These are phyloP conservation scores for Aethina tumida DNA, from an alignment of 1,140 invertebrate genomes.

Conservation along the genomic window DNA sequence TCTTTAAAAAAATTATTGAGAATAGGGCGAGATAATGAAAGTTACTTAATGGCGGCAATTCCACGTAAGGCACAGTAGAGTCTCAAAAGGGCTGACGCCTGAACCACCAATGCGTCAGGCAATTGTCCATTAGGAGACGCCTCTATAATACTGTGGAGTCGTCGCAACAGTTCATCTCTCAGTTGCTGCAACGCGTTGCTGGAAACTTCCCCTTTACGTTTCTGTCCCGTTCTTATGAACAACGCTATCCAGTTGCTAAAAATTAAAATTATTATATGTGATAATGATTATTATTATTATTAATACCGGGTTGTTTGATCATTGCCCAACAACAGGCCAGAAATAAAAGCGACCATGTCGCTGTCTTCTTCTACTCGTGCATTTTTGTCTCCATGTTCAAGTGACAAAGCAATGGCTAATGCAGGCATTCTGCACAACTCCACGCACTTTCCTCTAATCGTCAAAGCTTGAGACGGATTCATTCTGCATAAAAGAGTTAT, in stretches of 20 bases:
- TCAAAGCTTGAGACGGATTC: slow-evolving; percentile 77
- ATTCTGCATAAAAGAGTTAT: slow-evolving; percentile 77
- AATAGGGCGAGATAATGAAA: slow-evolving; percentile 16
- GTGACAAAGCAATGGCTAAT: slow-evolving; percentile 67
- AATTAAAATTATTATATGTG: slow-evolving; percentile 5
- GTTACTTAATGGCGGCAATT: slow-evolving; percentile 82
- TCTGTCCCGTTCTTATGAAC: slow-evolving; percentile 85
- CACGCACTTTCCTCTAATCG: slow-evolving; percentile 74
- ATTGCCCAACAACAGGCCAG: slow-evolving; percentile 80
- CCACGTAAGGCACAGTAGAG: slow-evolving; percentile 88
- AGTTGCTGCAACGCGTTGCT: slow-evolving; percentile 61
- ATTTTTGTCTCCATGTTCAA: slow-evolving; percentile 40
- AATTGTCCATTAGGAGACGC: slow-evolving; percentile 46
- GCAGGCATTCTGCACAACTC: slow-evolving; percentile 84
- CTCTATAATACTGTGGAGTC: slow-evolving; percentile 50
- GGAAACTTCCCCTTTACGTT: slow-evolving; percentile 68
- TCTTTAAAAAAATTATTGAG: slow-evolving; percentile 35
- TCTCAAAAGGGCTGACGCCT: slow-evolving; percentile 69
- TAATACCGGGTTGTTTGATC: slow-evolving; percentile 67
- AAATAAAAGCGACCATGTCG: slow-evolving; percentile 73
- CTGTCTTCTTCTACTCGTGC: slow-evolving; percentile 28
- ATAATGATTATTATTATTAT: background rate
- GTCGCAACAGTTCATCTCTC: slow-evolving; percentile 67
- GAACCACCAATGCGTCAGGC: slow-evolving; percentile 59
- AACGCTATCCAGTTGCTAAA: slow-evolving; percentile 75